Percentiles rank a stretch among this genome's conserved stretches.
phyloP scores from a whole-genome alignment of 2,797 vertebrate genomes.

The Phrynocephalus guinanensis region DNA sequence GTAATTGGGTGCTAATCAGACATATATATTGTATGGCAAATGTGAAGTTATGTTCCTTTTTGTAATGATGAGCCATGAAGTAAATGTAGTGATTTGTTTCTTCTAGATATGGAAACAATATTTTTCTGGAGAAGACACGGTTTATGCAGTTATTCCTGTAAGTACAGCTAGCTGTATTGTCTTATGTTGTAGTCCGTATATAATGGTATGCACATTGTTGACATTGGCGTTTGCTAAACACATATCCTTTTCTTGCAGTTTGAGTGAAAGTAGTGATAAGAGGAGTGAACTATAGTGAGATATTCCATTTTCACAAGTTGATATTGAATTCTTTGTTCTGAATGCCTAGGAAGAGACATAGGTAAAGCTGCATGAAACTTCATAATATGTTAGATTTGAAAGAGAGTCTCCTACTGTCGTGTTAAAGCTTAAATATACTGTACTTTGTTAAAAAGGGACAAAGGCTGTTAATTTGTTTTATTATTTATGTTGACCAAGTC shows the following conservation, averaged over 20 bases:
- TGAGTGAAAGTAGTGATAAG: background rate
- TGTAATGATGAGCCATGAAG: slow-evolving; percentile 1
- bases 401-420: background rate
- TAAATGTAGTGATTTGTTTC: slow-evolving; percentile 50
- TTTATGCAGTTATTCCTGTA: slow-evolving; percentile 94
- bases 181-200: background rate
- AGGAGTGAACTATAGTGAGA: background rate
- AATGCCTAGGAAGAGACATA: background rate
- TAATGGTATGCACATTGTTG: background rate
- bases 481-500: too few relatives aligned
- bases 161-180: slow-evolving; percentile 71
- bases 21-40: background rate
- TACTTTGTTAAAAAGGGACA: too few relatives aligned
- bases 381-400: background rate
- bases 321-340: background rate
- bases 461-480: too few relatives aligned
- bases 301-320: background rate
- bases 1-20: background rate
- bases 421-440: background rate
- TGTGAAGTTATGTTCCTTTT: background rate
- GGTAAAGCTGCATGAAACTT: background rate
- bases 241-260: slow-evolving; percentile 24
- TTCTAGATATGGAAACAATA: slow-evolving; percentile 93
- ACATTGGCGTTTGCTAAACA: background rate
- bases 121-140: slow-evolving; percentile 88